A percentile compares a stretch with the other conserved stretches of the same genome.
Evolutionary conservation across 2,113 vertebrate genomes (phyloP).

Genomic region (Scophthalmus maximus): DNA sequence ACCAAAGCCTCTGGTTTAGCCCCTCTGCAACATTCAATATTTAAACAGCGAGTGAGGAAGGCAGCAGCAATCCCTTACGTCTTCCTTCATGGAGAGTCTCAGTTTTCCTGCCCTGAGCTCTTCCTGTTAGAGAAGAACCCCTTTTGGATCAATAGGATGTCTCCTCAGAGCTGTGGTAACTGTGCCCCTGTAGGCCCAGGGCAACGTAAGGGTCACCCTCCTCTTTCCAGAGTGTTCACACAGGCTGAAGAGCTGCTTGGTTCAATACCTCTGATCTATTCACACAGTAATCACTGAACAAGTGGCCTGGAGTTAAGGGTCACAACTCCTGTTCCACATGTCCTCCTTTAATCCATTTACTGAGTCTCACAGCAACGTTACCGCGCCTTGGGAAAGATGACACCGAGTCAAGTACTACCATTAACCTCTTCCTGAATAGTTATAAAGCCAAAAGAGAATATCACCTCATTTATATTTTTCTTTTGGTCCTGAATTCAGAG

Average conservation of each 20-base stretch:
- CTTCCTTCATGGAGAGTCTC: conserved; percentile 28
- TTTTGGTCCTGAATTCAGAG: neutral
- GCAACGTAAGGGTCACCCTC: conserved; percentile 52
- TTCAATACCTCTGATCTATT: conserved; percentile 58
- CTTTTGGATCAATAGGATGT: conserved; percentile 57
- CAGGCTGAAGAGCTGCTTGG: conserved; percentile 33
- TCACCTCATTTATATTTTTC: neutral
- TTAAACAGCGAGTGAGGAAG: conserved; percentile 6
- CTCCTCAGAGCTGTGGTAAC: conserved; percentile 56
- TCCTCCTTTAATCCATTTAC: conserved; percentile 50
- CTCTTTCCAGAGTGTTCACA: conserved; percentile 40
- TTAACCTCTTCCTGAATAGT: conserved; percentile 34
- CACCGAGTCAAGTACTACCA: conserved; percentile 7
- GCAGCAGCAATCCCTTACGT: conserved; percentile 26
- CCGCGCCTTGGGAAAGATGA: conserved; percentile 1
- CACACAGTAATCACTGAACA: conserved; percentile 50
- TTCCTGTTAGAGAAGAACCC: conserved; percentile 49
- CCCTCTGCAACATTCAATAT: conserved; percentile 45
- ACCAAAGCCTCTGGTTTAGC: conserved; percentile 26
- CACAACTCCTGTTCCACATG: conserved; percentile 35
- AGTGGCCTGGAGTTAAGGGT: conserved; percentile 43
- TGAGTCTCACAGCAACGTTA: conserved; percentile 33
- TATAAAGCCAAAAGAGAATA: no score
- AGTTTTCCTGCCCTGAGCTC: conserved; percentile 48
- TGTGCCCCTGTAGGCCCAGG: conserved; percentile 43